Evolutionary conservation across 2,797 vertebrate species (phyloP).

Genomic region (Melanotaenia nigrans): DNA sequence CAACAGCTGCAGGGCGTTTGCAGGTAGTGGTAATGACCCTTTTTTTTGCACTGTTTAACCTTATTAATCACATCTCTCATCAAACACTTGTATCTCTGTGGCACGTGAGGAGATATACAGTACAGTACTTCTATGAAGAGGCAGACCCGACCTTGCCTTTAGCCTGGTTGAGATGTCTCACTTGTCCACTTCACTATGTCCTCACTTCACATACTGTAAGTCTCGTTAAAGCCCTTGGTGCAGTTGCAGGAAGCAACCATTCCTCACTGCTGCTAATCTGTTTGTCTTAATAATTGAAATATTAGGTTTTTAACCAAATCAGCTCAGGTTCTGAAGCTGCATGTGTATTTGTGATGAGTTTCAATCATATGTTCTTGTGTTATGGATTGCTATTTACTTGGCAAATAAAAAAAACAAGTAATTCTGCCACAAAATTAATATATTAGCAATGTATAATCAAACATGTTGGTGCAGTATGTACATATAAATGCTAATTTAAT

Average conservation of each 20-base stretch:
- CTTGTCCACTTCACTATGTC: slow-evolving; percentile 8
- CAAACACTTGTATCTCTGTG: slow-evolving; percentile 65
- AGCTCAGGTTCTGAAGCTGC: not conserved
- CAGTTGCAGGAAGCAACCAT: slow-evolving; percentile 20
- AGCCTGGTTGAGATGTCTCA: slow-evolving; percentile 5
- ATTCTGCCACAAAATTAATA: not conserved
- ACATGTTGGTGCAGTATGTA: slow-evolving; percentile 14
- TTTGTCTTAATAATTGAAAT: not conserved
- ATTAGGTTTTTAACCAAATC: too few relatives aligned
- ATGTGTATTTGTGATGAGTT: not conserved
- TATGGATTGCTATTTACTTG: slow-evolving; percentile 9
- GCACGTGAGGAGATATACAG: slow-evolving; percentile 60
- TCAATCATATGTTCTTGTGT: not conserved
- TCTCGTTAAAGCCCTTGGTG: slow-evolving; percentile 47
- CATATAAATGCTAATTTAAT: slow-evolving; percentile 10
- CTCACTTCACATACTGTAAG: slow-evolving; percentile 1
- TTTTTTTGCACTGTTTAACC: slow-evolving; percentile 38
- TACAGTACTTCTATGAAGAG: slow-evolving; percentile 25
- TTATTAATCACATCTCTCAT: slow-evolving; percentile 58
- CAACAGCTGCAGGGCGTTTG: not conserved
- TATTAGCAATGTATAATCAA: not conserved
- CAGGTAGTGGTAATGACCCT: slow-evolving; percentile 1
- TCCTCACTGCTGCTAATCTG: slow-evolving; percentile 1
- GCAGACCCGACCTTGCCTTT: slow-evolving; percentile 11
- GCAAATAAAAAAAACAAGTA: slow-evolving; percentile 12